phyloP scores from a whole-genome alignment of 2,797 vertebrate genomes.

The Muscicapa striata region DNA sequence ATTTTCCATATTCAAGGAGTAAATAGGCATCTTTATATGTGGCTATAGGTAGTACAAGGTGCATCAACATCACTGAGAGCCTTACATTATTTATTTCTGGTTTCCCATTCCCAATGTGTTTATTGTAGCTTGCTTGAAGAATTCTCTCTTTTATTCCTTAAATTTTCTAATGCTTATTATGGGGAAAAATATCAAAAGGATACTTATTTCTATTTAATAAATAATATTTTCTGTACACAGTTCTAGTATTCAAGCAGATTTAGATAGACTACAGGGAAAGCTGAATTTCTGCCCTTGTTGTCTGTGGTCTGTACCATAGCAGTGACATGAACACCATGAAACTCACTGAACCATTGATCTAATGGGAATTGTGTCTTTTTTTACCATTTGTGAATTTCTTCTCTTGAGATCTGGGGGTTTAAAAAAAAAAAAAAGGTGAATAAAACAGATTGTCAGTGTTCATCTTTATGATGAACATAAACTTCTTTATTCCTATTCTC shows the following conservation, averaged over 20 bases:
- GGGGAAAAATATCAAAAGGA: not conserved
- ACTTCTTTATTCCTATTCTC: not conserved
- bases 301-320: not conserved
- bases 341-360: not conserved
- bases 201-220: not conserved
- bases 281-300: not conserved
- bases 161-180: not conserved
- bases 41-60: not conserved
- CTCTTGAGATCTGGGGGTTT: not conserved
- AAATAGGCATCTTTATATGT: not conserved
- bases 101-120: constrained; percentile 8
- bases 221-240: not conserved
- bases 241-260: not conserved
- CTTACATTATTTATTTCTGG: constrained; percentile 29
- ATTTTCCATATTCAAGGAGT: not conserved
- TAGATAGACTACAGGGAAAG: not conserved
- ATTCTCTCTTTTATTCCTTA: not conserved
- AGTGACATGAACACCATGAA: not conserved
- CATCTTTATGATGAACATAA: not conserved
- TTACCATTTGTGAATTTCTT: not conserved
- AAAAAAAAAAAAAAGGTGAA: not conserved
- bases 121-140: constrained; percentile 16
- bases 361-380: not conserved
- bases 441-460: not conserved
- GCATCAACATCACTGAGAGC: not conserved